Conservation (phyloP, 2,888 invertebrate species). For the Leptinotarsa tumamoca region DNA sequence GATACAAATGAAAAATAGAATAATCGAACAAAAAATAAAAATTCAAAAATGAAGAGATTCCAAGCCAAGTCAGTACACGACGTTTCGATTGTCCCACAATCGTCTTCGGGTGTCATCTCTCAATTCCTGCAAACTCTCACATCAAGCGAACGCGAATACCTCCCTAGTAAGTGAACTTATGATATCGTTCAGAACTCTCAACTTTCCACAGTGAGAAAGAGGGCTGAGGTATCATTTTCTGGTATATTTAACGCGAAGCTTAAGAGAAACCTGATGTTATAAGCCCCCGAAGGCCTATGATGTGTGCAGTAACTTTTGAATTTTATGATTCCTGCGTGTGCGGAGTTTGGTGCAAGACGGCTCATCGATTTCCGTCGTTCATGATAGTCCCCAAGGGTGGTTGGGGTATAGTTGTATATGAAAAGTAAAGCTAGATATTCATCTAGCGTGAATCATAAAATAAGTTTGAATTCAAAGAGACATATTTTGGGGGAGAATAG, state of each 20-base stretch:
- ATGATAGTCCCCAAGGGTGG: background rate
- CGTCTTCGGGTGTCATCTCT: background rate
- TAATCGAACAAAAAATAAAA: no score
- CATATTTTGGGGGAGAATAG: no score
- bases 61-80: no score
- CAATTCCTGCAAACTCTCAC: background rate
- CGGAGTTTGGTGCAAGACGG: slow-evolving; percentile 5
- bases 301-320: slow-evolving; percentile 24
- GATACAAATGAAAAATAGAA: no score
- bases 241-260: slow-evolving; percentile 1
- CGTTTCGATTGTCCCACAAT: no score
- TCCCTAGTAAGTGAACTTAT: background rate
- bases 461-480: no score
- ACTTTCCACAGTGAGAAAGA: slow-evolving; percentile 1
- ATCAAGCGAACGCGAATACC: background rate
- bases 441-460: no score
- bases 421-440: background rate
- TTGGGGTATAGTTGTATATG: background rate
- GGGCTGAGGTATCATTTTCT: slow-evolving; percentile 6
- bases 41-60: no score
- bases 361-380: background rate
- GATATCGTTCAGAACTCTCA: background rate
- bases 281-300: slow-evolving; percentile 19
- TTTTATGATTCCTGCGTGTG: slow-evolving; percentile 20
- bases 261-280: slow-evolving; percentile 11